These are phyloP conservation scores for Picathartes gymnocephalus DNA, from an alignment of 2,113 vertebrate genomes.

Conservation along the genomic window DNA sequence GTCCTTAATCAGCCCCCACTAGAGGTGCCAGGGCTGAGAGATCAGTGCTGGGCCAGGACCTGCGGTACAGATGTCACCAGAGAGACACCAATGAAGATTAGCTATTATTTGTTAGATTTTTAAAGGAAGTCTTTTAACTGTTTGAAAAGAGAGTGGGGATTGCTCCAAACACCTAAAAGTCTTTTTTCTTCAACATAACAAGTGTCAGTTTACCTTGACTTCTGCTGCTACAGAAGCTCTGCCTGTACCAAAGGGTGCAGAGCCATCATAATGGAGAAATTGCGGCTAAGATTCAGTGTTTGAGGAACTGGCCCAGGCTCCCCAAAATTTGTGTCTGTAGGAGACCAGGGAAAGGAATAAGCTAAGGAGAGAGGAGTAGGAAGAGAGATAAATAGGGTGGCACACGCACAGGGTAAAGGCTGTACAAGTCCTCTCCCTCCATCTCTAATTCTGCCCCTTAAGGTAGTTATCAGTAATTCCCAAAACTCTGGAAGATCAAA, in stretches of 20 bases:
- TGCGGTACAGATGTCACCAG: neutral
- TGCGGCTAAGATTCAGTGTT: neutral
- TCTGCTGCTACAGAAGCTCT: neutral
- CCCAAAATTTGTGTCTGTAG: neutral
- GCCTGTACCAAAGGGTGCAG: neutral
- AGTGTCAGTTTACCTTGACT: neutral
- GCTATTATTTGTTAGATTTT: neutral
- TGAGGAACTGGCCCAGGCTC: neutral
- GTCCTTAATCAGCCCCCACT: neutral
- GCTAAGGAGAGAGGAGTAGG: neutral
- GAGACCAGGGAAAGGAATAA: neutral
- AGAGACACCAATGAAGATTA: neutral
- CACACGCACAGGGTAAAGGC: neutral
- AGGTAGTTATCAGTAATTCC: neutral
- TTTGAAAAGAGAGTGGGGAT: neutral
- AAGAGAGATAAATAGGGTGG: neutral
- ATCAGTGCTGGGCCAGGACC: neutral
- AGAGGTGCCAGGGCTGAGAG: neutral
- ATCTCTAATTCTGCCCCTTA: neutral
- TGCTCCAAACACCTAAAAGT: neutral
- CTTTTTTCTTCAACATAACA: neutral
- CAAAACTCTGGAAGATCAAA: neutral
- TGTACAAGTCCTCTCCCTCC: neutral
- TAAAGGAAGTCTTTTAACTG: slow-evolving; percentile 16
- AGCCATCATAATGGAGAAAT: neutral